Conservation (phyloP, 2,797 vertebrate genomes). For the Aldrovandia affinis region DNA sequence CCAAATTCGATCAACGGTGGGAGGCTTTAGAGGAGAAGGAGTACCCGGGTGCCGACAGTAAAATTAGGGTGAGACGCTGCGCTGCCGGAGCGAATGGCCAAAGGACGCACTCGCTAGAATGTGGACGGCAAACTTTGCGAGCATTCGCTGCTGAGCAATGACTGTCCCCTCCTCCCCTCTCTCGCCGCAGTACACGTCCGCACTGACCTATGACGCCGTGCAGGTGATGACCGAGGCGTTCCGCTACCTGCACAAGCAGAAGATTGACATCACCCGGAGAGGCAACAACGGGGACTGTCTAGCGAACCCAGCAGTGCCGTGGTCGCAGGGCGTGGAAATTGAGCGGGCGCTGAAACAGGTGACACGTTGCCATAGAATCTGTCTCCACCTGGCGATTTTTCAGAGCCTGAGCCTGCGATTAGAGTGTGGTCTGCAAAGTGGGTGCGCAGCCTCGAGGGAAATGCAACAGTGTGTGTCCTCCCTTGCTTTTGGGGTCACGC, state of each 20-base stretch:
- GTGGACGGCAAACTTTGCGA: background rate
- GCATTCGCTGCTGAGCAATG: background rate
- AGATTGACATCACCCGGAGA: slow-evolving; percentile 91
- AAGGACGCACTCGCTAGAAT: background rate
- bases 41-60: slow-evolving; percentile 94
- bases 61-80: slow-evolving; percentile 58
- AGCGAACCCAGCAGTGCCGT: slow-evolving; percentile 96
- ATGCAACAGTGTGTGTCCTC: background rate
- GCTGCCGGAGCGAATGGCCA: background rate
- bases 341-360: slow-evolving; percentile 98
- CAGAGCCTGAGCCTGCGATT: background rate
- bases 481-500: background rate
- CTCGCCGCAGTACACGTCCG: slow-evolving; percentile 89
- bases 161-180: background rate
- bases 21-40: slow-evolving; percentile 96
- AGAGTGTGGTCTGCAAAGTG: background rate
- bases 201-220: slow-evolving; percentile 95
- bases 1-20: slow-evolving; percentile 98
- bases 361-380: slow-evolving; percentile 39
- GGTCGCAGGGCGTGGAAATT: slow-evolving; percentile 97
- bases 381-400: slow-evolving; percentile 6
- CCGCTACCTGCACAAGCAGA: slow-evolving; percentile 92
- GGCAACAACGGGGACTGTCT: slow-evolving; percentile 96
- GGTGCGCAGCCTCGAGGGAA: background rate
- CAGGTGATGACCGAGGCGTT: slow-evolving; percentile 99